These are phyloP conservation scores for Anastatus disparis DNA, from an alignment of 1,140 invertebrate species.

Conservation along the genomic window DNA sequence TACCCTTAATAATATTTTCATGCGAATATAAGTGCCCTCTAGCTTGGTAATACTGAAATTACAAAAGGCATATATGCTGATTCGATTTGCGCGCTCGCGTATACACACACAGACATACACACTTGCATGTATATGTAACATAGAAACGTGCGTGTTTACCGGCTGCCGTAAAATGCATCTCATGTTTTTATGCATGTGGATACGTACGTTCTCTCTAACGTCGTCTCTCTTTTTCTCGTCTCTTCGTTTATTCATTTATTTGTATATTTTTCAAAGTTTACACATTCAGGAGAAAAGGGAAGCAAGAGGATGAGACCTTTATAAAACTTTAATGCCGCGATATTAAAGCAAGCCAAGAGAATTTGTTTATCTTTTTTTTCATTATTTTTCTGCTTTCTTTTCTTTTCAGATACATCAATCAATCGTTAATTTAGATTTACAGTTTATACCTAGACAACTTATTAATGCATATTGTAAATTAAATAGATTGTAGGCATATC, in stretches of 20 bases:
- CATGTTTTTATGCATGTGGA: not conserved
- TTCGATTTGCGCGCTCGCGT: too few relatives aligned
- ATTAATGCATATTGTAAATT: too few relatives aligned
- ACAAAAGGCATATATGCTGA: not conserved
- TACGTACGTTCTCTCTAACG: not conserved
- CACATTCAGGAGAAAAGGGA: not conserved
- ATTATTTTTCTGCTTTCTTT: too few relatives aligned
- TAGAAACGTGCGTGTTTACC: not conserved
- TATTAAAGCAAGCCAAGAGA: too few relatives aligned
- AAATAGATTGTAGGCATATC: too few relatives aligned
- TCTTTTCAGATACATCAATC: too few relatives aligned
- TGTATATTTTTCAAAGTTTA: not conserved
- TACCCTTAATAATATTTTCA: too few relatives aligned
- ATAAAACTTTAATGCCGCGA: not conserved
- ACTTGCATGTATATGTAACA: not conserved
- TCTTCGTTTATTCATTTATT: not conserved
- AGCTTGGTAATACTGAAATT: too few relatives aligned
- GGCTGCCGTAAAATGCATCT: not conserved
- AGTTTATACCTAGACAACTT: too few relatives aligned
- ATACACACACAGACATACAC: not conserved
- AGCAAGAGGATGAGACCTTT: not conserved
- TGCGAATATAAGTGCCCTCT: too few relatives aligned
- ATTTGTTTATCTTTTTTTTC: too few relatives aligned
- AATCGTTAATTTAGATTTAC: too few relatives aligned
- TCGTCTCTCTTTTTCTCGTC: not conserved